Evolutionary conservation across 2,797 vertebrate genomes (phyloP), one percentile per base, ranked within the genome.

Genomic region (Nyctalus aviator): DNA sequence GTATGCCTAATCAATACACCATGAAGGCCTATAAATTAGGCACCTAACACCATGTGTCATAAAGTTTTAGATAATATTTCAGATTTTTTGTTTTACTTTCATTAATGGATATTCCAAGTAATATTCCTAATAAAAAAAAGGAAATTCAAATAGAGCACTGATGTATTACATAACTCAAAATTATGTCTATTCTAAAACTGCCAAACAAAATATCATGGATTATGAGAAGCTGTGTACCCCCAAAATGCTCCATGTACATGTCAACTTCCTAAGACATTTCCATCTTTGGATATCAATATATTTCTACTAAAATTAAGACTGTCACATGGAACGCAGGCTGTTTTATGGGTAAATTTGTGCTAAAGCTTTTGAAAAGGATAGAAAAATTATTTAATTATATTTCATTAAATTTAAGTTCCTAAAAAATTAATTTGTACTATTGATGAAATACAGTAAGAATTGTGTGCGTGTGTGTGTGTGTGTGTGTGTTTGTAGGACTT

Each of bases 61-160:
- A 21, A 88, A 4, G 7, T 55, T 84, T 76, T 81, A 9, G 27
- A 84, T 64, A 73, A 73, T 2, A 57, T 69, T 88, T 84, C 15
- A 93, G n/a, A n/a, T 37, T 2, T 71, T 86, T 15, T 23, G 18
- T 0, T 35, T 21, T 4, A 79, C 6, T 86, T 48, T 4, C 17
- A 66, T 41, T 41, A 8, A 53, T 72, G 46, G 3, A 2, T 86
- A 62, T 35, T 84, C 86, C 12, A 62, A 13, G 50, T 62, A 91
- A 41, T 59, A 46, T 73, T 46, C 23, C 89, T 88, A 75, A 73
- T 3, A 6, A 57, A 66, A 86, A 86, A 86, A 66, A 69, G 0
- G 1, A 95, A 95, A 88, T 75, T 3, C 17, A 90, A 90, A 84
- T 76, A 85, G 95, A 73, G 4, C 6, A 73, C 6, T 50, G 10